Base-by-base conservation (phyloP, 1,140 invertebrate genomes). In the Prorops nasuta region DNA sequence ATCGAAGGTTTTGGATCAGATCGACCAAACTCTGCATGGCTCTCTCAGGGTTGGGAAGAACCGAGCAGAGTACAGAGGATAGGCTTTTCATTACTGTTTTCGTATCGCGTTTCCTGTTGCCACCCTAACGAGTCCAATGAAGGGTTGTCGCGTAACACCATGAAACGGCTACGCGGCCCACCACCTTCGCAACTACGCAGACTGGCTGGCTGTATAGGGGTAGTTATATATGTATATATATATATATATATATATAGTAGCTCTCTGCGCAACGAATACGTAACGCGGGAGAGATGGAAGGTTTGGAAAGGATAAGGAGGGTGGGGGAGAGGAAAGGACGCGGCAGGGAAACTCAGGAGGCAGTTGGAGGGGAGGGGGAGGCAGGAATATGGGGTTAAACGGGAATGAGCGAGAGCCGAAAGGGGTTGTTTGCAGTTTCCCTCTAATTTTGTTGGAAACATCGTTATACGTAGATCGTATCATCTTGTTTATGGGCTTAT, bases 361-460 rank as follows among this genome's bases (percentile, higher is more conserved):
- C 2, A 10, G 19, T 20, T 12, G 43, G 31, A 39, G 19, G 17
- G 15, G 22, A 32, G 42, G 28, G 2, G 10, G 31, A 24, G 47
- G 17, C 6, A 20, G 37, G 9, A 18, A 54, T 24, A 47, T 45
- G 60, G 59, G 64, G 63, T 67, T 64, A 64, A 67, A 66, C 60
- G 56, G 60, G 58, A 58, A 66, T 59, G 58, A 65, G 65, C 63
- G 64, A 57, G 64, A 64, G 66, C 56, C 54, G 63, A 67, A 61
- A 66, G 61, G 65, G 62, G 66, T 66, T 67, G 65, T 67, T 69
- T 67, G 65, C 63, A 69, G 61, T 67, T 69, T 69, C 63, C 65
- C 66, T 69, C 63, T 69, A 69, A 69, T 69, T 69, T 69, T 66
- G 66, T 67, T 66, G 63, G 63, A 66, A 67, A 69, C 65, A 64